Evolutionary conservation across 30 jellyfish, hydroid and myxozoan genomes (phyloP).

Genomic region (Morbakka virulenta): DNA sequence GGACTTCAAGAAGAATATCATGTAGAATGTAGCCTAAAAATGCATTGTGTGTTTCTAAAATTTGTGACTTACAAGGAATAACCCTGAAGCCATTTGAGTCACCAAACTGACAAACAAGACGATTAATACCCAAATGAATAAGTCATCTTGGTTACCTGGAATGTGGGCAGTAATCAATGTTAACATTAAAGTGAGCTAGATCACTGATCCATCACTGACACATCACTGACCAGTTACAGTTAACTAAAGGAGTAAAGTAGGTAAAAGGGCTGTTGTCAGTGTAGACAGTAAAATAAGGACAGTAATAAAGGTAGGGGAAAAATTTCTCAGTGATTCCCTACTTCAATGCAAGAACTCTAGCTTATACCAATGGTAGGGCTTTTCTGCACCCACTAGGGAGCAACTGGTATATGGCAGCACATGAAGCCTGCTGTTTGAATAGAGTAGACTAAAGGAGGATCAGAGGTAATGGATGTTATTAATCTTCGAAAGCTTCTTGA

Average conservation of each 20-base stretch:
- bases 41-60: too few species aligned
- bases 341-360: slow-evolving; percentile 27
- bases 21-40: too few species aligned
- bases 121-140: too few species aligned
- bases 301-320: slow-evolving; percentile 8
- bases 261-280: slow-evolving; percentile 36
- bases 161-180: slow-evolving; percentile 41
- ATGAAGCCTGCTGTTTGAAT: slow-evolving; percentile 8
- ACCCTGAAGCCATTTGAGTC: too few species aligned
- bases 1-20: too few species aligned
- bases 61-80: too few species aligned
- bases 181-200: slow-evolving; percentile 37
- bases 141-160: too few species aligned
- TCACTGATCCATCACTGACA: too few species aligned
- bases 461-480: slow-evolving; percentile 8
- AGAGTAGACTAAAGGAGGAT: slow-evolving; percentile 38
- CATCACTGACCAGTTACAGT: too few species aligned
- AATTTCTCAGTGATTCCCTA: slow-evolving; percentile 27
- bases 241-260: slow-evolving; percentile 15
- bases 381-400: slow-evolving; percentile 29
- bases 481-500: too few species aligned
- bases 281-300: slow-evolving; percentile 14
- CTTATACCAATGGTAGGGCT: slow-evolving; percentile 31
- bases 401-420: slow-evolving; percentile 46
- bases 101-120: too few species aligned